These are phyloP conservation scores for Patella pellucida DNA, from an alignment of 2,888 invertebrate genomes.

Conservation along the genomic window DNA sequence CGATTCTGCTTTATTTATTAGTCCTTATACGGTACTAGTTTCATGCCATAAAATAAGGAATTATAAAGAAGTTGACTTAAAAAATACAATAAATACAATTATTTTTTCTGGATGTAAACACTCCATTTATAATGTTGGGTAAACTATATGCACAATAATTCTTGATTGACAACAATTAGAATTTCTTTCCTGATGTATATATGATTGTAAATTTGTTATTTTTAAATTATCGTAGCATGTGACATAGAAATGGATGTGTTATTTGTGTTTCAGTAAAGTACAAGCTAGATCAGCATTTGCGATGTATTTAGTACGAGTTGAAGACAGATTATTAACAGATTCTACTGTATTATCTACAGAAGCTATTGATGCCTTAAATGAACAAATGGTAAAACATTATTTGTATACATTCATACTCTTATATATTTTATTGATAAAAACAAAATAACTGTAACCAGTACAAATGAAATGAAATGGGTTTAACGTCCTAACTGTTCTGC, in stretches of 20 bases:
- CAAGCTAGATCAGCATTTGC: slow-evolving; percentile 71
- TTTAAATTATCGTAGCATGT: not conserved
- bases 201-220: not conserved
- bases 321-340: slow-evolving; percentile 66
- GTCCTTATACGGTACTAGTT: too few relatives aligned
- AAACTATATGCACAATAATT: not conserved
- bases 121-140: not conserved
- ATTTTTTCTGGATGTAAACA: not conserved
- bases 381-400: slow-evolving; percentile 66
- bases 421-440: too few relatives aligned
- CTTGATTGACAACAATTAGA: not conserved
- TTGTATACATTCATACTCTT: too few relatives aligned
- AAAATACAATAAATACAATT: not conserved
- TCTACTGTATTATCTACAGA: slow-evolving; percentile 50
- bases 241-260: not conserved
- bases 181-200: not conserved
- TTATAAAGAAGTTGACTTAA: too few relatives aligned
- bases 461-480: too few relatives aligned
- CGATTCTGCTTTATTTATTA: too few relatives aligned
- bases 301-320: slow-evolving; percentile 69
- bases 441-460: too few relatives aligned
- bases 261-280: slow-evolving; percentile 60
- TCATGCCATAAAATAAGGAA: too few relatives aligned
- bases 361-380: slow-evolving; percentile 68
- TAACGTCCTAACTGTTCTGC: too few relatives aligned